Base-by-base conservation (phyloP, 2,113 vertebrate species). In the Salvelinus namaycush region DNA sequence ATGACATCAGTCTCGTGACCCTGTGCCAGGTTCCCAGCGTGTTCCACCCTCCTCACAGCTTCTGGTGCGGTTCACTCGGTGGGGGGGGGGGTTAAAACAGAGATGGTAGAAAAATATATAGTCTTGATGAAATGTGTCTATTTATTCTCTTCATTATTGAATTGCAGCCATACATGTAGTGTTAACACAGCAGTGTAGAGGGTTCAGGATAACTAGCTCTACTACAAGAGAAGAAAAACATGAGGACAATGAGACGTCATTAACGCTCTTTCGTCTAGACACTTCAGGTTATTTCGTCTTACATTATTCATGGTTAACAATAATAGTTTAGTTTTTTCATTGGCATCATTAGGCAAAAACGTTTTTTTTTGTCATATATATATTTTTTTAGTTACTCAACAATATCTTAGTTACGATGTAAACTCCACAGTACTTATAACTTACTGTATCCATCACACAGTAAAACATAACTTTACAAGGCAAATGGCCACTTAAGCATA, bases 91-190 rank as follows among this genome's bases (percentile, higher is more conserved):
- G 51, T 91, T 91, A 88, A 89, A 93, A 91, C 88, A 87, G 87
- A 93, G 89, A 93, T 93, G 93, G 90, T 94, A 94, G 91, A 94
- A 94, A 94, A 94, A 94, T 94, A 94, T 94, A 94, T 89, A 80
- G 87, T 89, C 81, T 90, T 86, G 90, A 94, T 94, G 91, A 91
- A 84, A 89, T 93, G 87, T 90, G 89, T 94, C 89, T 90, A 90
- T 89, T 89, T 89, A 88, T 83, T 90, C 76, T 88, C 90, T 88
- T 87, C 74, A 77, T 90, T 87, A 86, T 72, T 92, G 83, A 90
- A 91, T 91, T 91, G 88, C 91, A 93, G 85, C 86, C 91, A 90
- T 75, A 90, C 79, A 88, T 83, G 86, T 84, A 87, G 81, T 87
- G 86, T 87, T 87, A 87, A 87, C 74, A 60, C 59, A 90, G 88